Evolutionary conservation across 2,113 vertebrate species (phyloP).

Genomic region (Terrapene triunguis): DNA sequence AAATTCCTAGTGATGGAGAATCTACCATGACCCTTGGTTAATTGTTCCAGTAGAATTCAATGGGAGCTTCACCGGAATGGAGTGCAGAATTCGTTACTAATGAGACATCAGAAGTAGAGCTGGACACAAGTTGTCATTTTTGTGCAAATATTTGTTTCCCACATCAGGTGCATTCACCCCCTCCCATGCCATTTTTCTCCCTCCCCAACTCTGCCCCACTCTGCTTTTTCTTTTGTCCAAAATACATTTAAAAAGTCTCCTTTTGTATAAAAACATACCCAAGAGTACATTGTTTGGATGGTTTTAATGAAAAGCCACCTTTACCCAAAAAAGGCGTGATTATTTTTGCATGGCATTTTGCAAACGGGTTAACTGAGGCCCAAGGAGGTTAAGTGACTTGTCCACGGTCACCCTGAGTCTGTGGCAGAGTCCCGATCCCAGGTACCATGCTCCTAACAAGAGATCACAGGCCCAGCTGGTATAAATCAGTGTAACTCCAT

Average conservation of each 20-base stretch:
- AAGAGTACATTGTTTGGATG: not conserved
- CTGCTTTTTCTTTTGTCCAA: not conserved
- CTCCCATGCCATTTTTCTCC: not conserved
- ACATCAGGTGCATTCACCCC: not conserved
- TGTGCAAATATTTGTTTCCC: not conserved
- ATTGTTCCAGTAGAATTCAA: not conserved
- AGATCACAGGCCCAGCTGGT: fast-evolving
- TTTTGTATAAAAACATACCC: not conserved
- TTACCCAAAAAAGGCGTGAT: not conserved
- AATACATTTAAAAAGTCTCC: too few relatives aligned
- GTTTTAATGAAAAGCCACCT: not conserved
- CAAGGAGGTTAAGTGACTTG: not conserved
- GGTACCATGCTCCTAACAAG: not conserved
- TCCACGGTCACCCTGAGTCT: not conserved
- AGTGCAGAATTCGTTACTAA: too few relatives aligned
- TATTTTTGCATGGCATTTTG: not conserved
- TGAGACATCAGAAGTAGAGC: too few relatives aligned
- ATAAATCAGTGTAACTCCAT: not conserved
- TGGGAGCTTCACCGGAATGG: not conserved
- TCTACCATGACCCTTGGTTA: too few relatives aligned
- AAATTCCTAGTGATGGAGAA: too few relatives aligned
- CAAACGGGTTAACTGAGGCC: not conserved
- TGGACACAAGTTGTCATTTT: not conserved
- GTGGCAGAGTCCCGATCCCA: not conserved
- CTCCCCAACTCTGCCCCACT: not conserved